Conservation (phyloP, 92 coral and sea anemone genomes). For the Meandrina meandrites region DNA sequence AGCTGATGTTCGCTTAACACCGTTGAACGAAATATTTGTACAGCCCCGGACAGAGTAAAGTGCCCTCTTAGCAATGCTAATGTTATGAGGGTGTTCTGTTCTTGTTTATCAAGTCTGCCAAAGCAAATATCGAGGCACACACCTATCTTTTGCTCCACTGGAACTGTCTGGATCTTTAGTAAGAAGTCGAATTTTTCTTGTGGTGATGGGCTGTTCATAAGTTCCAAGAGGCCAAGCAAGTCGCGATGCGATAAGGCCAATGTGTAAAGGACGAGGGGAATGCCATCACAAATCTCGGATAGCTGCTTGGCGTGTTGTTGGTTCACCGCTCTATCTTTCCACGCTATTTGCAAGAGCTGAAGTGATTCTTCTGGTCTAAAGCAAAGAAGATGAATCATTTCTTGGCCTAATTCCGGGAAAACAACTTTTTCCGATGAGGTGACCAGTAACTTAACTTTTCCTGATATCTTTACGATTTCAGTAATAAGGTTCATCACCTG, state of each 20-base stretch:
- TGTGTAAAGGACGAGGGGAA: constrained; percentile 38
- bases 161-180: background rate
- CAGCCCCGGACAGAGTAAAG: background rate
- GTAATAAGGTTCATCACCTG: constrained; percentile 23
- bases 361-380: constrained; percentile 9
- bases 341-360: constrained; percentile 19
- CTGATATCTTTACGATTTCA: constrained; percentile 9
- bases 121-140: constrained; percentile 20
- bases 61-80: constrained; percentile 2
- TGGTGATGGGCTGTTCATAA: background rate
- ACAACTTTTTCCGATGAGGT: constrained; percentile 46
- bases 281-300: constrained; percentile 45
- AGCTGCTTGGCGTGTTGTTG: constrained; percentile 27
- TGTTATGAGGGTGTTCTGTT: constrained; percentile 1
- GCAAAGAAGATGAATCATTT: background rate
- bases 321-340: background rate
- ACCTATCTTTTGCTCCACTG: background rate
- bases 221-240: background rate
- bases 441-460: constrained; percentile 42
- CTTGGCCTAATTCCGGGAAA: background rate
- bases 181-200: background rate
- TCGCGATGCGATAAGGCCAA: background rate
- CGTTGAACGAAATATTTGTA: background rate
- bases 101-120: background rate
- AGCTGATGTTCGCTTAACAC: constrained; percentile 17